Evolutionary conservation across 2,797 vertebrate genomes (phyloP).

Genomic region (Balearica regulorum): DNA sequence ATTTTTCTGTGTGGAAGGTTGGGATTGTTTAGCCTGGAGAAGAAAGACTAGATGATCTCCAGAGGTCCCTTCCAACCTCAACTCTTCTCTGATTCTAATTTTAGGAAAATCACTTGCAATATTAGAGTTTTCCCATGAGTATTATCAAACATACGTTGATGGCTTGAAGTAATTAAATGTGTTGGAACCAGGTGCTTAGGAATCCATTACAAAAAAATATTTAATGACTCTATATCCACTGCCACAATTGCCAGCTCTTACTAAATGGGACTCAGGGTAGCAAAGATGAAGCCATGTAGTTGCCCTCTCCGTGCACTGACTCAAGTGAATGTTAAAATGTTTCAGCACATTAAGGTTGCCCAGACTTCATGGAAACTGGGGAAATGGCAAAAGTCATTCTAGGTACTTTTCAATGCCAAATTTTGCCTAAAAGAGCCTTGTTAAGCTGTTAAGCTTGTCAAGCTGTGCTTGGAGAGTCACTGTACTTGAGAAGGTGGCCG

Average conservation of each 20-base stretch:
- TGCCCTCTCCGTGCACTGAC: neutral
- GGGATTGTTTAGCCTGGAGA: neutral
- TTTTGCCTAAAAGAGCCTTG: neutral
- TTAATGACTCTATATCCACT: neutral
- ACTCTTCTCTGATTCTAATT: neutral
- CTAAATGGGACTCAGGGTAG: neutral
- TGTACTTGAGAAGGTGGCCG: neutral
- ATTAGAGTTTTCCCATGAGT: neutral
- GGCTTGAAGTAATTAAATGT: neutral
- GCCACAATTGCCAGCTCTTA: neutral
- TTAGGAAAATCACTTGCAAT: neutral
- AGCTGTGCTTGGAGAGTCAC: neutral
- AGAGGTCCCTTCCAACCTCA: neutral
- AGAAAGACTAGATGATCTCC: neutral
- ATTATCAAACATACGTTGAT: neutral
- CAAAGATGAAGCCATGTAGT: neutral
- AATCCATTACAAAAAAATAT: neutral
- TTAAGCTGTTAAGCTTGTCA: neutral
- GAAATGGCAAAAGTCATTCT: neutral
- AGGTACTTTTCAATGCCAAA: neutral
- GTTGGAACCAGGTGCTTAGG: neutral
- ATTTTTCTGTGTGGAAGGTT: neutral
- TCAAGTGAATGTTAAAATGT: neutral
- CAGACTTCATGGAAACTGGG: neutral
- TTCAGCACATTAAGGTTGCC: neutral